Conservation (phyloP, 2,113 vertebrate genomes). For the Ciconia stormi region DNA sequence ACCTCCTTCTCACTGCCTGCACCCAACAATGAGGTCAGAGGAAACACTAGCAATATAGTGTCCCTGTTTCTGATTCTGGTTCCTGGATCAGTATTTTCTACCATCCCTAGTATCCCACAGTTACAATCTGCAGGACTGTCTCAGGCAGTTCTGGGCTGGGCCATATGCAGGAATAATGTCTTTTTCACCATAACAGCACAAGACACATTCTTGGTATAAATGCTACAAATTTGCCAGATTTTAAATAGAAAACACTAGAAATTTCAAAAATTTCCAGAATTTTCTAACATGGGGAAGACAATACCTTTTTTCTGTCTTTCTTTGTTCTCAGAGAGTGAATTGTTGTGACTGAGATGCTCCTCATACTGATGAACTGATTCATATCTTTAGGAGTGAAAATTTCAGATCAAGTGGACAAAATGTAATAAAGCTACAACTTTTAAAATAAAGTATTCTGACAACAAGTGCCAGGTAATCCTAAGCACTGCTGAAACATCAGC, state of each 20-base stretch:
- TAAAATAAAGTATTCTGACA: background rate
- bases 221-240: background rate
- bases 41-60: background rate
- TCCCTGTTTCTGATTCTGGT: background rate
- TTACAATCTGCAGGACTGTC: background rate
- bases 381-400: background rate
- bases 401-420: background rate
- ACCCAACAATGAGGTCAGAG: background rate
- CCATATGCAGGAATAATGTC: accelerated
- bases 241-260: background rate
- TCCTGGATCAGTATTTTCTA: background rate
- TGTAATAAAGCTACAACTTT: background rate
- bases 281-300: background rate
- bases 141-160: background rate
- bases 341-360: background rate
- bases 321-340: background rate
- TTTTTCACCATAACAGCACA: background rate
- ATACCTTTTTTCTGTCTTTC: background rate
- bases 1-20: background rate
- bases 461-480: background rate
- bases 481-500: background rate
- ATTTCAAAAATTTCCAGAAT: background rate
- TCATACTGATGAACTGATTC: background rate
- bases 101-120: accelerated
- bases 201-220: background rate